Evolutionary conservation across 2,797 vertebrate genomes (phyloP).

Genomic region (Pitangus sulphuratus): DNA sequence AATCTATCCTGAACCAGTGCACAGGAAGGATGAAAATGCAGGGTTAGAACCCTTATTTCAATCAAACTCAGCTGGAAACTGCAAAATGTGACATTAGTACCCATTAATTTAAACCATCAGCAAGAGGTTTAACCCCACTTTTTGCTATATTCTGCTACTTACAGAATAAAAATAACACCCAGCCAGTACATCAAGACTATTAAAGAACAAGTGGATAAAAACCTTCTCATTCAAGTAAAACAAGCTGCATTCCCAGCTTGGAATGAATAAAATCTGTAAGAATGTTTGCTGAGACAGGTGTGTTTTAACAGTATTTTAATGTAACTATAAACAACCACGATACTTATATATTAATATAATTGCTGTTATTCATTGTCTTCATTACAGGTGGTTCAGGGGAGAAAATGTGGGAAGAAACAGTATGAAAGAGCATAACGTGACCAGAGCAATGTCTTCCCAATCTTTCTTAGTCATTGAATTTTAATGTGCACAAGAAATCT

Average conservation of each 20-base stretch:
- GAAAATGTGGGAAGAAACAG: background rate
- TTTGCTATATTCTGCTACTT: background rate
- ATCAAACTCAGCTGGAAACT: background rate
- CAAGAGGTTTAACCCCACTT: background rate
- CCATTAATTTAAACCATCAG: background rate
- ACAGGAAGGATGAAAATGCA: background rate
- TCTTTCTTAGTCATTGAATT: background rate
- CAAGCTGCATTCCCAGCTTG: background rate
- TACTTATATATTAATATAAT: background rate
- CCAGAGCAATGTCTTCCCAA: background rate
- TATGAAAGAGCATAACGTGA: background rate
- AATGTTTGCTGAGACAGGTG: background rate
- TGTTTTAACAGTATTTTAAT: background rate
- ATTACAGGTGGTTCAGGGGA: background rate
- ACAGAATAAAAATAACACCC: background rate
- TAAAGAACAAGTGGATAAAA: background rate
- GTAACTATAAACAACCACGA: background rate
- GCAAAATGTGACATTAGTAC: background rate
- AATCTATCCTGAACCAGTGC: background rate
- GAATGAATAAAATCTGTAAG: background rate
- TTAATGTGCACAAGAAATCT: background rate
- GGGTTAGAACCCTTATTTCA: background rate
- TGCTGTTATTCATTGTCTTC: background rate
- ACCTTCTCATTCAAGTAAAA: background rate
- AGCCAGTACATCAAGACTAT: background rate